Evolutionary conservation across 2,888 invertebrate genomes (phyloP).

Genomic region (Trachelus stipa): DNA sequence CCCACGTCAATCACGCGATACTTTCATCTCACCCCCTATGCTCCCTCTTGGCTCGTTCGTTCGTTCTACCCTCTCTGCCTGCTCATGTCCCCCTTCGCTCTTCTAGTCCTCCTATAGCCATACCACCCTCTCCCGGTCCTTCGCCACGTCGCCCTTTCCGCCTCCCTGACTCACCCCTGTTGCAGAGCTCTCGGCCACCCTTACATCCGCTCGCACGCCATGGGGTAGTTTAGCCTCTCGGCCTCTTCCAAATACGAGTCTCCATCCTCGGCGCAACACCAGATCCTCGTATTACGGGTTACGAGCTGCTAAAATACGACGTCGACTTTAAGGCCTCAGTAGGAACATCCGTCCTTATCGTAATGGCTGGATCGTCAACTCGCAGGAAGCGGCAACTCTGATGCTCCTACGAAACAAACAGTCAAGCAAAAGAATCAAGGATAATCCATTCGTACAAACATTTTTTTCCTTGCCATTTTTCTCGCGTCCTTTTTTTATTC

Average conservation of each 20-base stretch:
- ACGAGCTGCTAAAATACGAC: slow-evolving; percentile 4
- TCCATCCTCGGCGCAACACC: slow-evolving; percentile 29
- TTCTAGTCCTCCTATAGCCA: background rate
- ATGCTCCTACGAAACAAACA: background rate
- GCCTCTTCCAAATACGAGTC: slow-evolving; percentile 32
- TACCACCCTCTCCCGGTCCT: slow-evolving; percentile 36
- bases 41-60: slow-evolving; percentile 30
- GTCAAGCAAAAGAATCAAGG: background rate
- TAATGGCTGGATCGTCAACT: background rate
- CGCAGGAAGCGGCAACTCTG: background rate
- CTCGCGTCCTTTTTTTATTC: background rate
- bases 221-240: slow-evolving; percentile 63
- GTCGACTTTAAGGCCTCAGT: background rate
- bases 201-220: slow-evolving; percentile 58
- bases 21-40: slow-evolving; percentile 60
- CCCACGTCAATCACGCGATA: slow-evolving; percentile 78
- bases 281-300: slow-evolving; percentile 6
- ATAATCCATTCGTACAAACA: background rate
- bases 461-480: background rate
- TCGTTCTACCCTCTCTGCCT: slow-evolving; percentile 35
- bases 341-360: background rate
- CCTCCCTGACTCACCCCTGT: slow-evolving; percentile 24
- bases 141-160: slow-evolving; percentile 22
- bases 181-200: slow-evolving; percentile 50
- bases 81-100: slow-evolving; percentile 32